Evolutionary conservation across 2,797 vertebrate species (phyloP), one percentile per base, ranked within the genome.

Genomic region (Percopsis omiscomaycus): DNA sequence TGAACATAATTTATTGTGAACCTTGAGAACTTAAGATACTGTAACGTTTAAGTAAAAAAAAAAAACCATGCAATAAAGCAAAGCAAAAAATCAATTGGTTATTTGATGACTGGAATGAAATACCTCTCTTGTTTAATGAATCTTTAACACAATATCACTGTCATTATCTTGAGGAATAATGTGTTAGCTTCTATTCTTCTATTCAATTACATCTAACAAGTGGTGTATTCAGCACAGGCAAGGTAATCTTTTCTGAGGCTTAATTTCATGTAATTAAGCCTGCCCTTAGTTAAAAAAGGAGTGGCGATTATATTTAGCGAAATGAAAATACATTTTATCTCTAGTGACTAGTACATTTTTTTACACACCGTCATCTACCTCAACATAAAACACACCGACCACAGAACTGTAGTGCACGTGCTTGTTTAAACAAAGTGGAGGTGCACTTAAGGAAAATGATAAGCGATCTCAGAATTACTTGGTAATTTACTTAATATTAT

Each of bases 1-100:
- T 29, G 22, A 54, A 29, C 47, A 12, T 14, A 73, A 1, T 67
- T 50, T 28, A 71, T 74, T 77, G 78, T 68, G 73, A 85, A 83
- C n/a, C 45, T 55, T 55, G 16, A 69, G 58, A 75, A 56, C 62
- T 49, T 71, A 16, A 73, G 53, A 60, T 51, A 1, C 66, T 61
- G 32, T 3, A 32, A 51, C 28, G 55, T 64, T 32, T 54, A 42
- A 45, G 3, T 22, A 22, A 22, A 22, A 22, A 22, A 22, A 59
- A 32, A 59, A n/a, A n/a, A n/a, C n/a, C 66, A 53, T 47, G 13
- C 6, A 69, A 72, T 71, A 60, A 79, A 82, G 49, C 11, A 55
- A 0, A 5, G 61, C 1, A 54, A 69, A 4, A 50, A 44, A 32
- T 11, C 13, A 29, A 8, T 27, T 37, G 47, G 22, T 16, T 14